Percentiles rank a stretch among this genome's conserved stretches.
Evolutionary conservation across 2,113 vertebrate species (phyloP).

Genomic region (Varanus salvator): DNA sequence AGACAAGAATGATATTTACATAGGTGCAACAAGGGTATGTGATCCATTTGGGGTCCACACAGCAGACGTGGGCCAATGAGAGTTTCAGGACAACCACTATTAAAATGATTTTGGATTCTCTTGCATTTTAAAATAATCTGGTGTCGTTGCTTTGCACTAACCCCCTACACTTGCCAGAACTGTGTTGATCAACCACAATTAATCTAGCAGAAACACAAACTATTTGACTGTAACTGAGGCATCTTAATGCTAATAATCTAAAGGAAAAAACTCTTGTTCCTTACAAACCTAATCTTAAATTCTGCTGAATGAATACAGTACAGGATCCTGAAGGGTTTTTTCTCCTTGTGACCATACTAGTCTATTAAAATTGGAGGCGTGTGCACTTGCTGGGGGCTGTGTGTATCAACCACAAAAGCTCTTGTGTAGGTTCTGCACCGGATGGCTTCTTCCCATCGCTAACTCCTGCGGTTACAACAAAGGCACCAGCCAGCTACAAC

Average conservation of each 20-base stretch:
- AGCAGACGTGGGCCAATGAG: constrained; percentile 1
- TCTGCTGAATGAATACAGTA: constrained; percentile 62
- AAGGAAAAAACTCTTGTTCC: constrained; percentile 61
- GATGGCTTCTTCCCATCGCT: constrained; percentile 63
- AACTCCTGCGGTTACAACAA: constrained; percentile 65
- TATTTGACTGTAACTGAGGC: constrained; percentile 62
- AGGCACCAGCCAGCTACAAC: constrained; percentile 69
- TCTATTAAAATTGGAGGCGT: constrained; percentile 34
- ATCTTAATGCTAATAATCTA: constrained; percentile 53
- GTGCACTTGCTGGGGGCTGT: too few species aligned
- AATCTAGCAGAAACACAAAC: constrained; percentile 62
- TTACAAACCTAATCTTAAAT: constrained; percentile 56
- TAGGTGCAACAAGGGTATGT: not conserved
- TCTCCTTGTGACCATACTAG: constrained; percentile 63
- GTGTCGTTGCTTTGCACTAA: constrained; percentile 58
- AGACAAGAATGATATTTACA: constrained; percentile 17
- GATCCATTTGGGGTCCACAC: not conserved
- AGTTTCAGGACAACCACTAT: not conserved
- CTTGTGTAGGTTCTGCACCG: constrained; percentile 68
- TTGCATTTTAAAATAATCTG: constrained; percentile 32
- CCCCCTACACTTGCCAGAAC: constrained; percentile 9
- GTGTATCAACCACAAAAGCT: constrained; percentile 62
- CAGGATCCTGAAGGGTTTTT: constrained; percentile 60
- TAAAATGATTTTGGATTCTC: not conserved
- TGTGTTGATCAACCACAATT: constrained; percentile 60